Conservation (phyloP, 2,797 vertebrate species). For the Sciaenops ocellatus region DNA sequence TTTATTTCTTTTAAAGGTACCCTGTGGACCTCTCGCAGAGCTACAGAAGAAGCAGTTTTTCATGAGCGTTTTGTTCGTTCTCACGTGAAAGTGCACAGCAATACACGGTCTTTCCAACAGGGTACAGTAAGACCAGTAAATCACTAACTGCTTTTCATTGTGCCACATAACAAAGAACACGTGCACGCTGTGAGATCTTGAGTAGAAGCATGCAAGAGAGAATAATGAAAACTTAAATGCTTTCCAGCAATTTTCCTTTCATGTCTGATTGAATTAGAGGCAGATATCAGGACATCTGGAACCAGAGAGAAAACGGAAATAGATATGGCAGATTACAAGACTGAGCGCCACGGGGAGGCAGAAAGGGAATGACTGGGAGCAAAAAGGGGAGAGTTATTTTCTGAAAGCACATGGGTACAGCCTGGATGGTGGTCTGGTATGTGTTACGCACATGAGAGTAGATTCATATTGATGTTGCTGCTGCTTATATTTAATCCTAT, state of each 20-base stretch:
- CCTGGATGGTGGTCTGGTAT: slow-evolving; percentile 11
- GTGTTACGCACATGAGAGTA: neutral
- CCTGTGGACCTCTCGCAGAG: neutral
- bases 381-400: slow-evolving; percentile 27
- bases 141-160: slow-evolving; percentile 29
- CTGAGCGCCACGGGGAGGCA: slow-evolving; percentile 2
- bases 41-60: no score
- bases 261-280: slow-evolving; percentile 47
- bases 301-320: slow-evolving; percentile 44
- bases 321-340: slow-evolving; percentile 47
- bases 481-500: neutral
- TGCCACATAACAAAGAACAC: slow-evolving; percentile 18
- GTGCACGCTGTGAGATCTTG: slow-evolving; percentile 13
- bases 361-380: slow-evolving; percentile 36
- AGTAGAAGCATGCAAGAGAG: slow-evolving; percentile 10
- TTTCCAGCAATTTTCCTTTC: slow-evolving; percentile 47
- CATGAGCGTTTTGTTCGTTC: neutral
- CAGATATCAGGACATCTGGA: slow-evolving; percentile 52
- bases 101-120: neutral
- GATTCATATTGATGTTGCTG: neutral
- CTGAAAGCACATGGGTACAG: slow-evolving; percentile 24
- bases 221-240: slow-evolving; percentile 40
- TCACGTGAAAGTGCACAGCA: neutral
- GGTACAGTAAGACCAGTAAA: neutral
- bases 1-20: neutral